Conservation (phyloP, 1,140 invertebrate genomes). For the Nephila pilipes region DNA sequence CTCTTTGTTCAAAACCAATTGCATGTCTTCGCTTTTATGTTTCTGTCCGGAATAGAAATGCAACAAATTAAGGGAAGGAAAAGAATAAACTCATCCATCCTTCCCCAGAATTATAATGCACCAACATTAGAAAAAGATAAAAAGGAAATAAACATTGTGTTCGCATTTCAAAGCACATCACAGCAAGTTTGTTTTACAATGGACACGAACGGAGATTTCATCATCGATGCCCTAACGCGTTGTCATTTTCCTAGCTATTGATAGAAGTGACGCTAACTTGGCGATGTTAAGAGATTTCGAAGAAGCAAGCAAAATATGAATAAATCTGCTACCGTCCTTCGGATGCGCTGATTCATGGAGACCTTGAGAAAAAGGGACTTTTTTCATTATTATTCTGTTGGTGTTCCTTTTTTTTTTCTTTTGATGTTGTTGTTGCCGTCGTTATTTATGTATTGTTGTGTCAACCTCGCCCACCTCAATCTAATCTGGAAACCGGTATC, state of each 20-base stretch:
- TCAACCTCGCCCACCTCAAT: conserved; percentile 31
- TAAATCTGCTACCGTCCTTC: conserved; percentile 22
- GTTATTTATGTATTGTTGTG: conserved; percentile 44
- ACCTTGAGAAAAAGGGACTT: conserved; percentile 11
- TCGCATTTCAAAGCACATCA: not conserved
- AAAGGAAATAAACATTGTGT: not conserved
- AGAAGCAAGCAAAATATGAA: not conserved
- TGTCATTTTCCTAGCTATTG: not conserved
- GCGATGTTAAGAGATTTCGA: not conserved
- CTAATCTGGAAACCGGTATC: conserved; percentile 45
- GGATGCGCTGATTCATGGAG: conserved; percentile 21
- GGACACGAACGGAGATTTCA: not conserved
- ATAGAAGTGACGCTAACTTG: conserved; percentile 17
- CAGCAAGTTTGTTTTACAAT: not conserved
- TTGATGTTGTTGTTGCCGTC: not conserved
- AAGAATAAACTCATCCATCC: no score
- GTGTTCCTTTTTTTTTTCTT: not conserved
- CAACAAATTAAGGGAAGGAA: no score
- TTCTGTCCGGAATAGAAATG: no score
- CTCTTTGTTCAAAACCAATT: no score
- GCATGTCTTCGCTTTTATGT: no score
- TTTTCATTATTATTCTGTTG: not conserved
- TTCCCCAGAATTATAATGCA: no score
- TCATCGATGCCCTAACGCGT: not conserved
- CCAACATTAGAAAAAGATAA: not conserved